These are phyloP conservation scores for Chaetodon auriga DNA, from an alignment of 2,113 vertebrate species.

Conservation along the genomic window DNA sequence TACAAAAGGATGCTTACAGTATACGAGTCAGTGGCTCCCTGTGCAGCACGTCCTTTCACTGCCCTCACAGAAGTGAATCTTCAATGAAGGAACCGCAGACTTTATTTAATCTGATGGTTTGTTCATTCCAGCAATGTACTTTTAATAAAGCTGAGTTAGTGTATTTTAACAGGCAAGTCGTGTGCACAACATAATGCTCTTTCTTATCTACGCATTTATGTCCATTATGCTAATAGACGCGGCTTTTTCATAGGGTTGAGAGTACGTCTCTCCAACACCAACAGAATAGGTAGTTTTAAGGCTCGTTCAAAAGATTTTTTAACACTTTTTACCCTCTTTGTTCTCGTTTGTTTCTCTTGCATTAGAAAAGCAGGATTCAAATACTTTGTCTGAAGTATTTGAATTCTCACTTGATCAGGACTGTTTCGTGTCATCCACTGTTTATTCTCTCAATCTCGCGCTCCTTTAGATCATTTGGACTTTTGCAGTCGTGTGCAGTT, in stretches of 20 bases:
- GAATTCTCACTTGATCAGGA: slow-evolving; percentile 7
- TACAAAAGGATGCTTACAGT: background rate
- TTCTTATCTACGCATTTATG: slow-evolving; percentile 10
- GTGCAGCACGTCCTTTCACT: slow-evolving; percentile 32
- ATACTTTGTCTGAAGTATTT: slow-evolving; percentile 40
- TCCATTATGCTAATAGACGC: slow-evolving; percentile 27
- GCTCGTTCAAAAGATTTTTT: slow-evolving; percentile 50
- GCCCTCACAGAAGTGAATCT: background rate
- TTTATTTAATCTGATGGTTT: slow-evolving; percentile 5
- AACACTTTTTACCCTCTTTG: background rate
- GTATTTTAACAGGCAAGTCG: slow-evolving; percentile 43
- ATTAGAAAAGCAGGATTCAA: slow-evolving; percentile 39
- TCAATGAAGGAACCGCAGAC: background rate
- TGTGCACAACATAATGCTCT: slow-evolving; percentile 32
- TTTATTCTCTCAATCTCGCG: slow-evolving; percentile 8
- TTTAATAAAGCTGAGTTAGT: slow-evolving; percentile 39
- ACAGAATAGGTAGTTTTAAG: slow-evolving; percentile 62
- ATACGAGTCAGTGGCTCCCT: slow-evolving; percentile 3
- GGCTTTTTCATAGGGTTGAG: slow-evolving; percentile 25
- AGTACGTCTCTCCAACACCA: slow-evolving; percentile 24
- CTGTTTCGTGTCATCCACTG: background rate
- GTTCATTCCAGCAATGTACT: background rate
- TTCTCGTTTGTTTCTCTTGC: slow-evolving; percentile 1
- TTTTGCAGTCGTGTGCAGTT: slow-evolving; percentile 44
- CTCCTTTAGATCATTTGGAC: slow-evolving; percentile 15